A percentile compares a stretch with the other conserved stretches of the same genome.
Conservation (phyloP, 1,140 invertebrate genomes). For the Dendroctonus ponderosae region DNA sequence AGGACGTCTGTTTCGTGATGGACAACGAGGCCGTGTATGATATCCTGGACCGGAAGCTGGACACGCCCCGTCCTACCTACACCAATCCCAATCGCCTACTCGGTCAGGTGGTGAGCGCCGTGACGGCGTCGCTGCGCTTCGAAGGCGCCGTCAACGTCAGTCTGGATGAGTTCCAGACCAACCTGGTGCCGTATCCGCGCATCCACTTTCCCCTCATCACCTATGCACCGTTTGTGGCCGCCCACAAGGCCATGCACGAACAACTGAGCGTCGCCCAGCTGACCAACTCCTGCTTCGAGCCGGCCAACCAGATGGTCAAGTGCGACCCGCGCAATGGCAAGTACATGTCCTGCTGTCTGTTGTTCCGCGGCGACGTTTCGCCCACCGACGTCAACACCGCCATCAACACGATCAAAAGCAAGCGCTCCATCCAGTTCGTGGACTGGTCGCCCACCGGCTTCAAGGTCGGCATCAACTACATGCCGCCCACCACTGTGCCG, state of each 20-base stretch:
- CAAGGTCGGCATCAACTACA: conserved; percentile 65
- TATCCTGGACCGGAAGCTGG: conserved; percentile 68
- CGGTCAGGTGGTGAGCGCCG: conserved; percentile 64
- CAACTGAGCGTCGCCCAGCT: conserved; percentile 55
- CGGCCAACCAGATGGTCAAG: conserved; percentile 60
- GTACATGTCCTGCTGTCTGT: conserved; percentile 60
- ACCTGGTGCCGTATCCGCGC: conserved; percentile 63
- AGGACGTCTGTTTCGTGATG: conserved; percentile 80
- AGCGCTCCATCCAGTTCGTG: conserved; percentile 64
- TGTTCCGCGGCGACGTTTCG: conserved; percentile 65
- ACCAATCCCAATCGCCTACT: conserved; percentile 78
- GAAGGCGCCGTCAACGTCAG: conserved; percentile 71
- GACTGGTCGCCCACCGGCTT: conserved; percentile 75
- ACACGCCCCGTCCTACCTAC: conserved; percentile 74
- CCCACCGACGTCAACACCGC: conserved; percentile 72
- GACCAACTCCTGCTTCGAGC: conserved; percentile 58
- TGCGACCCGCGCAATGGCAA: conserved; percentile 62
- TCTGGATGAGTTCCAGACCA: conserved; percentile 69
- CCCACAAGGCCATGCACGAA: conserved; percentile 59
- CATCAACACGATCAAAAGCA: conserved; percentile 67
- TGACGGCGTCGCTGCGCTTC: conserved; percentile 67
- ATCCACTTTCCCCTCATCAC: conserved; percentile 70
- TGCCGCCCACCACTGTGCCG: conserved; percentile 68
- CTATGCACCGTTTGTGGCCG: conserved; percentile 64
- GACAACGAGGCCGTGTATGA: conserved; percentile 88